phyloP scores from a whole-genome alignment of 2,888 invertebrate genomes.

The Catocala sponsa region DNA sequence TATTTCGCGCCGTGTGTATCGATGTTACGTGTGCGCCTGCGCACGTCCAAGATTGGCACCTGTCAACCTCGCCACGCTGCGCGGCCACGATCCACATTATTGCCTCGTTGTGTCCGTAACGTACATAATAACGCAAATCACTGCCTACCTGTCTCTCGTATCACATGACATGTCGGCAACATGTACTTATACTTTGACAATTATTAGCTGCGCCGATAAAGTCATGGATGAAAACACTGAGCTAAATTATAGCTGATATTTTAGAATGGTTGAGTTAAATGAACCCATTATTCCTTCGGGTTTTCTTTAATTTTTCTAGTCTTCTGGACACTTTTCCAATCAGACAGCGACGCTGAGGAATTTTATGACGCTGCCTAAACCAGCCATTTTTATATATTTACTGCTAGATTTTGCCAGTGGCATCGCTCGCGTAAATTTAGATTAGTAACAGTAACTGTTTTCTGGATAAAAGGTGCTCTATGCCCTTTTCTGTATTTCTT shows the following conservation, averaged over 20 bases:
- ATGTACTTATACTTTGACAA: background rate
- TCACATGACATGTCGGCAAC: background rate
- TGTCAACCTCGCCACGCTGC: slow-evolving; percentile 78
- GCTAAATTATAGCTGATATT: background rate
- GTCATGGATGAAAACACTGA: background rate
- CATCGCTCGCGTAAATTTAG: too few relatives aligned
- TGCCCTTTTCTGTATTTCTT: too few relatives aligned
- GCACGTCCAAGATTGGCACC: slow-evolving; percentile 84
- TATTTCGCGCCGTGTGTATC: slow-evolving; percentile 43
- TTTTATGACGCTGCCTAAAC: too few relatives aligned
- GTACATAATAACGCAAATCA: slow-evolving; percentile 42
- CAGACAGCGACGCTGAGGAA: too few relatives aligned
- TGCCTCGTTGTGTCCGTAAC: slow-evolving; percentile 37
- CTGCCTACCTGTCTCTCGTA: slow-evolving; percentile 23
- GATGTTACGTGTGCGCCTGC: slow-evolving; percentile 59
- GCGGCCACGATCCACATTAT: slow-evolving; percentile 59
- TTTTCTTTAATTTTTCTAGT: too few relatives aligned
- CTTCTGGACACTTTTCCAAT: too few relatives aligned
- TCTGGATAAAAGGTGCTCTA: too few relatives aligned
- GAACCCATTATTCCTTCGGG: too few relatives aligned
- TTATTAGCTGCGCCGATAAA: background rate
- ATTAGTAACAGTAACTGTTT: too few relatives aligned
- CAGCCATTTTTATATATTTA: too few relatives aligned
- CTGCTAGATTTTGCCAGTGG: too few relatives aligned
- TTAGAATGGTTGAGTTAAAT: too few relatives aligned